These are phyloP conservation scores for human (Homo sapiens) DNA, from an alignment of 2,113 vertebrate species.

Conservation along the genomic window DNA sequence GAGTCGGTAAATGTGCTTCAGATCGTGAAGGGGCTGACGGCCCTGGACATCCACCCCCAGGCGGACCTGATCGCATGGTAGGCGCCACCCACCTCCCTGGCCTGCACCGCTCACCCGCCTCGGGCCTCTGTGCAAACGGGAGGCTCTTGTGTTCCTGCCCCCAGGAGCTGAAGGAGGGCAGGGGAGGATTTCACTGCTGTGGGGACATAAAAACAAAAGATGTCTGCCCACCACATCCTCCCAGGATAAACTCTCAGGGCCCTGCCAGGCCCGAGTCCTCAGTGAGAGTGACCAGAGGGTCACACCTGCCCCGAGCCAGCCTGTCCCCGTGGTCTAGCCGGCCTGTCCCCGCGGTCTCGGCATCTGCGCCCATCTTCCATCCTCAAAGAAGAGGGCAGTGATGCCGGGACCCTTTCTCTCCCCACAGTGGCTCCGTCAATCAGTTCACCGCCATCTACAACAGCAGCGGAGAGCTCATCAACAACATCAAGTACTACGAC, in stretches of 20 bases:
- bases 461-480: conserved; percentile 94
- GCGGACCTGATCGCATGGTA: conserved; percentile 97
- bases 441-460: conserved; percentile 99
- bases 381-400: background rate
- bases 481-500: conserved; percentile 99
- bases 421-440: conserved; percentile 96
- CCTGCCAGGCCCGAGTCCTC: background rate
- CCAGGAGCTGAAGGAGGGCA: too few relatives aligned
- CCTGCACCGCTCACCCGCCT: background rate
- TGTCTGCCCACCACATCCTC: background rate
- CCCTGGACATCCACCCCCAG: conserved; percentile 97
- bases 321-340: too few relatives aligned
- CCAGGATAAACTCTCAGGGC: background rate
- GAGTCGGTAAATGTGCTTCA: conserved; percentile 95
- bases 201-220: background rate
- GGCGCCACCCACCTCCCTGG: conserved; percentile 58
- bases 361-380: background rate
- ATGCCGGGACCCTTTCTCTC: background rate
- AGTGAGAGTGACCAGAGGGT: background rate
- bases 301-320: background rate
- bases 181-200: too few relatives aligned
- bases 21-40: conserved; percentile 96
- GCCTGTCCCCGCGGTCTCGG: too few relatives aligned
- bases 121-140: background rate
- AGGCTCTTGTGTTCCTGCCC: rapidly evolving